Base-by-base conservation (phyloP, 2,113 vertebrate species). In the Oceanodroma tethys region DNA sequence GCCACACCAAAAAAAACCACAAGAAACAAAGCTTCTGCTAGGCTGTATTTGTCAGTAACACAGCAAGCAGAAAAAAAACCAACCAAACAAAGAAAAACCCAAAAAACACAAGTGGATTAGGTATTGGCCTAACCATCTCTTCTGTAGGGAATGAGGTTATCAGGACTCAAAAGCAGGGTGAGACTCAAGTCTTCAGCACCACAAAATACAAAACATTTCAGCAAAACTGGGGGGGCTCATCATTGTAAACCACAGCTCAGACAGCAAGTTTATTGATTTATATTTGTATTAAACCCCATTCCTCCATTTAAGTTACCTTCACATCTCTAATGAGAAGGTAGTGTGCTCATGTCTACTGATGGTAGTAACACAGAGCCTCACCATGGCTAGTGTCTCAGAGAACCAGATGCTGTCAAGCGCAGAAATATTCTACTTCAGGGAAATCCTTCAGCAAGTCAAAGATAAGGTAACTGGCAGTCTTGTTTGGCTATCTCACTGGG, bases 1-100 rank as follows among this genome's bases (percentile, higher is more conserved):
- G 30, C 22, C 53, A 81, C 42, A 55, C 10, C 26, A 72, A 59
- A 58, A 90, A 56, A 29, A 71, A 13, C 9, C n/a, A 56, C 59
- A 58, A 17, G 21, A 48, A 90, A 68, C 48, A 90, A 94, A 94
- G 56, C 25, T 85, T 87, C 60, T 91, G 56, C 48, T 48, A 59
- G 58, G n/a, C 18, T 79, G 38, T 56, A 55, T 13, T 53, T 34
- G 43, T 48, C 17, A 86, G 4, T 42, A 82, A 32, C 34, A 55
- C 5, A 74, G 15, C 10, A 71, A 90, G 29, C 16, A 56, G 32
- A 2, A 19, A 45, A 45, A 19, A 45, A 10, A 43, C n/a, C n/a
- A 43, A 42, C 42, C 42, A 43, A 43, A 43, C 42, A 19, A 17
- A 14, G 8, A 21, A 26, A 72, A 27, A 5, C 7, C 18, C 45